Percentiles rank a stretch among this genome's conserved stretches.
phyloP scores from a whole-genome alignment of 2,797 vertebrate genomes.

The Ptychadena robeensis region DNA sequence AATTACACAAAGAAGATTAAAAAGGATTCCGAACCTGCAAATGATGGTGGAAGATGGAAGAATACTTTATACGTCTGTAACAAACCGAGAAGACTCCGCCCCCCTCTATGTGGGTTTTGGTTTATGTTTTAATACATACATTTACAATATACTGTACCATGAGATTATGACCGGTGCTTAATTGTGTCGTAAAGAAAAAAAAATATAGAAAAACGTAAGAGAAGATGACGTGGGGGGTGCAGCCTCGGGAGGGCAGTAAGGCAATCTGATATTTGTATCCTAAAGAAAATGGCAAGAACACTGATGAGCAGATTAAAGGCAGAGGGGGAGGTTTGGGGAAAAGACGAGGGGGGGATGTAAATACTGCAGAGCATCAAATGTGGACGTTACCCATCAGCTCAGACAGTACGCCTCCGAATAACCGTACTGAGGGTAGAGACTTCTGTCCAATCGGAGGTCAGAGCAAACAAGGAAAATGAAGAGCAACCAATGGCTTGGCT shows the following conservation, averaged over 20 bases:
- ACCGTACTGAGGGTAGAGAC: background rate
- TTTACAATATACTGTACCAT: background rate
- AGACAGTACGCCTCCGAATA: background rate
- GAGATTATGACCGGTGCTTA: background rate
- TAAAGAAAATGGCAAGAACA: conserved; percentile 24
- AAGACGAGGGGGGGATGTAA: background rate
- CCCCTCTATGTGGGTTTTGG: background rate
- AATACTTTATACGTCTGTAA: background rate
- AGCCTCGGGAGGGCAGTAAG: conserved; percentile 41
- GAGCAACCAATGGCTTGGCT: background rate
- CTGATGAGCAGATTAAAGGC: conserved; percentile 10
- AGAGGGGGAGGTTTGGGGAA: background rate
- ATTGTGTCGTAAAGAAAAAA: background rate
- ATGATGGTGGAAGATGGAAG: background rate
- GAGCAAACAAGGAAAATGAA: conserved; percentile 10
- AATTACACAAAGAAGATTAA: background rate
- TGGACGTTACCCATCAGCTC: background rate
- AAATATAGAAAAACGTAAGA: background rate
- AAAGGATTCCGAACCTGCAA: background rate
- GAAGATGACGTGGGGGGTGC: conserved; percentile 13
- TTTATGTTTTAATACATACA: background rate
- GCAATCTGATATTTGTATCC: conserved; percentile 10
- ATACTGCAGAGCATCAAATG: conserved; percentile 8
- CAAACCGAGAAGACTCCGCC: background rate
- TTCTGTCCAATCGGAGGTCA: background rate